Evolutionary conservation across 1,140 invertebrate species (phyloP).

Genomic region (Ceratoteleas bidentatus): DNA sequence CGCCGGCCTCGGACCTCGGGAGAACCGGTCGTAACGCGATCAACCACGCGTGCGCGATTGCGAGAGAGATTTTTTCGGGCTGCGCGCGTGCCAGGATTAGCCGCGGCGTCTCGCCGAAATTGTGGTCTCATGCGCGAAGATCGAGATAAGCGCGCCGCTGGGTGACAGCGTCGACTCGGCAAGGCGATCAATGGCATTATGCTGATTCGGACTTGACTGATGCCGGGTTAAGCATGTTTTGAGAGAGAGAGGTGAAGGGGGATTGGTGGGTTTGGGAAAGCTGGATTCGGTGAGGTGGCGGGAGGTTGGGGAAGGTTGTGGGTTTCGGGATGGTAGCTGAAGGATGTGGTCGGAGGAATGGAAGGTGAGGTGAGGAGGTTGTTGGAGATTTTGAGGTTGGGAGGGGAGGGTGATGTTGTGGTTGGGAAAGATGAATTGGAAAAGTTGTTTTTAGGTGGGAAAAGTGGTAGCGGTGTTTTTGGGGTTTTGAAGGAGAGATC

Average conservation of each 20-base stretch:
- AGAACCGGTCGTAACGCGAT: slow-evolving; percentile 58
- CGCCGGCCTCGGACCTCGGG: slow-evolving; percentile 2
- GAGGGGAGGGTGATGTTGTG: too few species aligned
- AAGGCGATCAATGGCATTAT: slow-evolving; percentile 45
- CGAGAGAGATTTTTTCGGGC: slow-evolving; percentile 1
- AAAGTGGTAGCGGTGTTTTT: too few species aligned
- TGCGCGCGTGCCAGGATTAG: slow-evolving; percentile 47
- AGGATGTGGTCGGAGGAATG: too few species aligned
- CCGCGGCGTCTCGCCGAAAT: slow-evolving; percentile 26
- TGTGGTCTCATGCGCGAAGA: slow-evolving; percentile 59
- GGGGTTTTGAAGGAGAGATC: too few species aligned
- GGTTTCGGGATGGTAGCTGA: too few species aligned
- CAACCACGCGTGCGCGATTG: slow-evolving; percentile 62
- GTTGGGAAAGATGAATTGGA: too few species aligned
- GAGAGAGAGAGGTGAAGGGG: slow-evolving; percentile 1
- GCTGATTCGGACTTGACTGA: slow-evolving; percentile 32
- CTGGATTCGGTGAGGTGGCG: too few species aligned
- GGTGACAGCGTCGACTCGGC: slow-evolving; percentile 47
- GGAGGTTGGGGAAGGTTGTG: too few species aligned
- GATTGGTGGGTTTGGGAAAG: too few species aligned
- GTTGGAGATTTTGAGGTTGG: too few species aligned
- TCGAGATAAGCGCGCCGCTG: slow-evolving; percentile 45
- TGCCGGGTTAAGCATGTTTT: slow-evolving; percentile 43
- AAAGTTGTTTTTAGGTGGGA: too few species aligned
- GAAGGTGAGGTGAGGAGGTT: too few species aligned